Conservation (phyloP, 2,797 vertebrate genomes). For the Gymnocypris eckloni region DNA sequence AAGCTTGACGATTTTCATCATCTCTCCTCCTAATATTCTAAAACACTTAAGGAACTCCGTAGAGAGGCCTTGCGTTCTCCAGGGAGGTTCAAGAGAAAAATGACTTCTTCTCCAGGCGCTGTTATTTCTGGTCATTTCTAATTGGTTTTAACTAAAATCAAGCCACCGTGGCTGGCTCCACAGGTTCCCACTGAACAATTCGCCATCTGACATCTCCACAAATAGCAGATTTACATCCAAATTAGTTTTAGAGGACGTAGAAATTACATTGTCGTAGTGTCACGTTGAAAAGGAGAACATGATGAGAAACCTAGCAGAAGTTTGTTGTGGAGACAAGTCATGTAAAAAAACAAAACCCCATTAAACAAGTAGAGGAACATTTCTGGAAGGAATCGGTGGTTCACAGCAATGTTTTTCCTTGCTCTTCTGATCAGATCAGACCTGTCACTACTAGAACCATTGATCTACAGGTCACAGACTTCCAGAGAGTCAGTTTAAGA, state of each 20-base stretch:
- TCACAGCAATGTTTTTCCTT: background rate
- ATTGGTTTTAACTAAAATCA: slow-evolving; percentile 89
- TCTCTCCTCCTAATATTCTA: slow-evolving; percentile 85
- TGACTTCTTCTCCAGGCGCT: slow-evolving; percentile 87
- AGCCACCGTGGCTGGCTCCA: slow-evolving; percentile 79
- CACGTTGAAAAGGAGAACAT: slow-evolving; percentile 68
- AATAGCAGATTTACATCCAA: slow-evolving; percentile 86
- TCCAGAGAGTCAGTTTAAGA: background rate
- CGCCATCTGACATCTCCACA: slow-evolving; percentile 79
- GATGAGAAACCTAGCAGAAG: slow-evolving; percentile 57
- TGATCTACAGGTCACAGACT: background rate
- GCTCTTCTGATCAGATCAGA: background rate
- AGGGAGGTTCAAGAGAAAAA: slow-evolving; percentile 83
- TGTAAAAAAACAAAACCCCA: slow-evolving; percentile 48
- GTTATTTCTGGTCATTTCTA: slow-evolving; percentile 91
- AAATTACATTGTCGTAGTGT: slow-evolving; percentile 73
- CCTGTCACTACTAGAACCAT: background rate
- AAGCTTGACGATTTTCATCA: slow-evolving; percentile 84
- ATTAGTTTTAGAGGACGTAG: slow-evolving; percentile 85
- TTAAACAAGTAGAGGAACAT: slow-evolving; percentile 14
- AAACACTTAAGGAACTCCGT: slow-evolving; percentile 83
- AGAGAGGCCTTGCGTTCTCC: slow-evolving; percentile 80
- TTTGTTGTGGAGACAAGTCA: slow-evolving; percentile 52
- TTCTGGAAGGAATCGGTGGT: slow-evolving; percentile 17
- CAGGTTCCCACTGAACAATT: slow-evolving; percentile 81